These are phyloP conservation scores for Eristalis arbustorum DNA, from an alignment of 2,888 invertebrate species.

Conservation along the genomic window DNA sequence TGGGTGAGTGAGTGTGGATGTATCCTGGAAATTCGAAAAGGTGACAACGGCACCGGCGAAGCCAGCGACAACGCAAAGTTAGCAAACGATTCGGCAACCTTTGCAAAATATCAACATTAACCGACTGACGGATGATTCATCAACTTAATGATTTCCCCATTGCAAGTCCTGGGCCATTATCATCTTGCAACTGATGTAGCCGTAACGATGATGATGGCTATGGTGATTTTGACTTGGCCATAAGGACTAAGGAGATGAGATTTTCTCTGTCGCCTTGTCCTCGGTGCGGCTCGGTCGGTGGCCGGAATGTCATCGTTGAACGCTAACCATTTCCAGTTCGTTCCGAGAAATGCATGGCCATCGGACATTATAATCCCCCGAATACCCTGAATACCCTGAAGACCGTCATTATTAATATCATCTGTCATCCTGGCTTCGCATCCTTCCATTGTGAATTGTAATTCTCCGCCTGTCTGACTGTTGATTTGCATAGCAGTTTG, in stretches of 20 bases:
- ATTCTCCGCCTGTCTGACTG: conserved; percentile 38
- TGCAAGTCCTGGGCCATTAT: conserved; percentile 33
- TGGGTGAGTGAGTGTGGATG: background rate
- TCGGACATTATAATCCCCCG: conserved; percentile 44
- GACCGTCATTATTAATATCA: conserved; percentile 58
- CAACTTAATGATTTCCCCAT: conserved; percentile 45
- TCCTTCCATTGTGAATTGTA: conserved; percentile 44
- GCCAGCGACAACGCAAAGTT: conserved; percentile 26
- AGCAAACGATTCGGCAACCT: conserved; percentile 43
- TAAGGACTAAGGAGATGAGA: background rate
- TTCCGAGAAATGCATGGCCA: conserved; percentile 41
- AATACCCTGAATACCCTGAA: conserved; percentile 40
- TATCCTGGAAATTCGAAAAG: conserved; percentile 21
- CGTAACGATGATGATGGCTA: conserved; percentile 17
- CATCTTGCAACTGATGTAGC: conserved; percentile 30
- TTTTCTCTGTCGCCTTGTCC: background rate
- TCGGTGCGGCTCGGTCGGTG: background rate
- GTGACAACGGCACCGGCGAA: conserved; percentile 26
- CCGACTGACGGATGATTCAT: conserved; percentile 47
- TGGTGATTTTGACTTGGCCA: conserved; percentile 14
- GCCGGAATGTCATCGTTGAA: background rate
- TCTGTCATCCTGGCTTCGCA: conserved; percentile 47
- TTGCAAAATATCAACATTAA: conserved; percentile 56
- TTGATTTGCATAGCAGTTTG: conserved; percentile 41
- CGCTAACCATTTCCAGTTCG: background rate